phyloP scores from a whole-genome alignment of 1,140 invertebrate genomes.

The Drosophila hydei region DNA sequence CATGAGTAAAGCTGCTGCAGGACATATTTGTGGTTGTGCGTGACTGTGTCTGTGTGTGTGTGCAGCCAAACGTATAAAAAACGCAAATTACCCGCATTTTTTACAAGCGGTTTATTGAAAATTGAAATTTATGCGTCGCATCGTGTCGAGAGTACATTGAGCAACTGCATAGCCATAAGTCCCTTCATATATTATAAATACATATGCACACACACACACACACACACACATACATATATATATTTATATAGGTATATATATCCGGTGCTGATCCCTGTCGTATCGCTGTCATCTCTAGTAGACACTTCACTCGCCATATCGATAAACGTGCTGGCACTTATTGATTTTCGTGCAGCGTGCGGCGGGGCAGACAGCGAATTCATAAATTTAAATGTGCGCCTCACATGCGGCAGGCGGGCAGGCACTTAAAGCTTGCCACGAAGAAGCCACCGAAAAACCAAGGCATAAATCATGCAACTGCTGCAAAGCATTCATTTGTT shows the following conservation, averaged over 20 bases:
- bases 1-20: conserved; percentile 24
- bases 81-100: conserved; percentile 81
- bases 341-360: conserved; percentile 34
- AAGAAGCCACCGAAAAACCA: conserved; percentile 22
- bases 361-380: conserved; percentile 26
- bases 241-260: conserved; percentile 44
- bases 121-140: conserved; percentile 76
- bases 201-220: conserved; percentile 10
- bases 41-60: conserved; percentile 17
- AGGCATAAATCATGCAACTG: conserved; percentile 52
- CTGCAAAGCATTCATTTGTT: conserved; percentile 39
- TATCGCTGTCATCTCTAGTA: conserved; percentile 74
- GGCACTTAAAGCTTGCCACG: conserved; percentile 15
- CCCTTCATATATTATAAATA: conserved; percentile 9
- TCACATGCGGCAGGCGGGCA: conserved; percentile 20
- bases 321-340: conserved; percentile 53
- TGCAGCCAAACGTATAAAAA: conserved; percentile 31
- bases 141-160: conserved; percentile 32
- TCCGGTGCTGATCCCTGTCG: conserved; percentile 60
- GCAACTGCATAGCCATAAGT: conserved; percentile 17
- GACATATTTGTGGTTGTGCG: conserved; percentile 11
- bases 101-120: conserved; percentile 66
- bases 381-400: conserved; percentile 41
- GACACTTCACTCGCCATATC: conserved; percentile 52
- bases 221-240: neutral